Evolutionary conservation across 23 tunicate species (phyloP), one percentile per base, ranked within the genome.

Genomic region (Trididemnum nubilum): DNA sequence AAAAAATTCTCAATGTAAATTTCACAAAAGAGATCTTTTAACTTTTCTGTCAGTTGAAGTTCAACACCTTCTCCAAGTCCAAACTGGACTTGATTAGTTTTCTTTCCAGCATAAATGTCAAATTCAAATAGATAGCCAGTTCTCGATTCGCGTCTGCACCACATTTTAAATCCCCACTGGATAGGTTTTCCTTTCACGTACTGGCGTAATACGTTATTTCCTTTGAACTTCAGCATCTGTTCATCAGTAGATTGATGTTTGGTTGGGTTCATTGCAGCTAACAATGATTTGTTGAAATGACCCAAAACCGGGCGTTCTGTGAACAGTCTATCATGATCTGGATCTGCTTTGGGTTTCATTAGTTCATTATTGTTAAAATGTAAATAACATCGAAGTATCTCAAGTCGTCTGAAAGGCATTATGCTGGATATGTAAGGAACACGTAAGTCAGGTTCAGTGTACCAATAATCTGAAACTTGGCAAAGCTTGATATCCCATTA

Each of bases 201-300:
- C n/a, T 32, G 75, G 9, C 75, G 37, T 29, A 69, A 29, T 9
- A 69, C 32, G 75, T 32, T 69, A 38, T 69, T 9, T 33, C 38
- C 75, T 69, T 69, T 69, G n/a, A 69, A 69, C n/a, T 69, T 69
- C 2, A 69, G 30, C 75, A 69, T 69, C 38, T 69, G 75, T n/a
- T 69, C 15, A 32, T 69, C 75, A 7, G 32, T 69, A 29, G 75
- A 32, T 69, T 69, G 38, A 32, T 5, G n/a, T 33, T 69, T 15
- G 32, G 23, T 29, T 7, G 75, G 38, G 30, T 7, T 5, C 39
- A 69, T 32, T 18, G 75, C 75, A 31, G 75, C 37, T 5, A 33
- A 31, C 30, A 69, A 69, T 5, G 38, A 30, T 7, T 9, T 2
- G 32, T 69, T 69, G n/a, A 69, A 69, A n/a, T 69, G 39, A 32